Base-by-base conservation (phyloP, 2,113 vertebrate species). In the Gymnorhina tibicen region DNA sequence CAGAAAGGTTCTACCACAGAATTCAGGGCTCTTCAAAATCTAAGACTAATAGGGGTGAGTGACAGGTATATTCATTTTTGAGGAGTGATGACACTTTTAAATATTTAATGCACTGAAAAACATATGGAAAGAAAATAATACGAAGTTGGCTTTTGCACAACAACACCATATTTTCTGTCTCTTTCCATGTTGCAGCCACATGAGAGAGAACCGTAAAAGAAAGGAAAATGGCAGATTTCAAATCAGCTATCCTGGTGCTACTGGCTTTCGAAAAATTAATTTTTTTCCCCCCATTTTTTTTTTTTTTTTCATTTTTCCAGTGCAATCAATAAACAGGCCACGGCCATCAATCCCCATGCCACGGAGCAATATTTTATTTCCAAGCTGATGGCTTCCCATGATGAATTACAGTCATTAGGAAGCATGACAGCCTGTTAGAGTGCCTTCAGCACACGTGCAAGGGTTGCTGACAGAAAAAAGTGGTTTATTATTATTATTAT, bases 331-430 rank as follows among this genome's bases (percentile, higher is more conserved):
- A 98, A 96, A 84, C 16, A 87, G 94, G 41, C 74, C 70, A 22
- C 23, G 76, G 85, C 92, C 93, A 98, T 98, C 95, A 97, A 97
- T 98, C 97, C 97, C 90, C 83, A 93, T 2, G 6, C 85, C 73
- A 55, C 18, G 49, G 18, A 95, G 86, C 86, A 95, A 97, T 98
- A 96, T 96, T 97, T 98, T 89, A 95, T 97, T 97, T 97, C 94
- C 92, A 90, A 97, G 85, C 72, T 84, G 90, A 97, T 93, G 77
- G 90, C 83, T 89, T 81, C 59, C 44, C 64, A 50, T 97, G 97
- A 98, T 98, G 82, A 98, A 98, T 98, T 98, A 94, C 4, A 87
- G 95, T 97, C 97, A 98, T 98, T 97, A 98, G 91, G 63, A 66
- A 93, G 84, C 78, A 95, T 85, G 93, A 97, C 91, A 83, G 76